Conservation (phyloP, 1,140 invertebrate genomes). For the Gryon sp. region DNA sequence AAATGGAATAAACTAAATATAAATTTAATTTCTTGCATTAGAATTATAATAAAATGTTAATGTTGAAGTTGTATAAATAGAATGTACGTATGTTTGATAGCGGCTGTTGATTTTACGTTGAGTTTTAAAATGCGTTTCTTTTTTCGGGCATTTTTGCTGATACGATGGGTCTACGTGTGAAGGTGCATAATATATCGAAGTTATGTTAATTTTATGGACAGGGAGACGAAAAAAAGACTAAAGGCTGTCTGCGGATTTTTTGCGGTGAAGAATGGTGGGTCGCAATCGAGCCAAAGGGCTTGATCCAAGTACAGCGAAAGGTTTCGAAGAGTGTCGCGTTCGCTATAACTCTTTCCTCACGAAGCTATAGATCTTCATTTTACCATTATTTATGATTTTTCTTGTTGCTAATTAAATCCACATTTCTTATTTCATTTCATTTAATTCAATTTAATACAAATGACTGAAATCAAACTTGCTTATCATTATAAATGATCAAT, state of each 20-base stretch:
- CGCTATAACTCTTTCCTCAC: constrained; percentile 53
- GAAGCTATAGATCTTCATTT: constrained; percentile 45
- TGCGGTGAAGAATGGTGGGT: constrained; percentile 61
- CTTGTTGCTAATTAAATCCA: no score
- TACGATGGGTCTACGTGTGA: constrained; percentile 35
- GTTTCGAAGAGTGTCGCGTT: constrained; percentile 50
- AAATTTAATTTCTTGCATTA: no score
- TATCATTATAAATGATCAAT: no score
- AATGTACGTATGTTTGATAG: constrained; percentile 18
- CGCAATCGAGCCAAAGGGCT: constrained; percentile 57
- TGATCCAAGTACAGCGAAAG: constrained; percentile 48
- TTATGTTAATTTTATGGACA: constrained; percentile 73
- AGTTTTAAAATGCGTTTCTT: constrained; percentile 19
- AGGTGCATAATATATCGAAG: constrained; percentile 68
- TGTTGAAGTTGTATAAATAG: no score
- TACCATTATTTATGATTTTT: constrained; percentile 20
- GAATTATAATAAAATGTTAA: no score
- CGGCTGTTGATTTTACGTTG: constrained; percentile 18
- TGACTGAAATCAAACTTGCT: no score
- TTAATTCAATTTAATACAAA: no score
- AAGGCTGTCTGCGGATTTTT: constrained; percentile 64
- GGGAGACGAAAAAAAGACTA: constrained; percentile 61
- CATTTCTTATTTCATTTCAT: neutral
- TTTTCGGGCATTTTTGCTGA: constrained; percentile 32
- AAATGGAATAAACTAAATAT: no score